Conservation (phyloP, 2,888 invertebrate species). For the Polydrusus cervinus region DNA sequence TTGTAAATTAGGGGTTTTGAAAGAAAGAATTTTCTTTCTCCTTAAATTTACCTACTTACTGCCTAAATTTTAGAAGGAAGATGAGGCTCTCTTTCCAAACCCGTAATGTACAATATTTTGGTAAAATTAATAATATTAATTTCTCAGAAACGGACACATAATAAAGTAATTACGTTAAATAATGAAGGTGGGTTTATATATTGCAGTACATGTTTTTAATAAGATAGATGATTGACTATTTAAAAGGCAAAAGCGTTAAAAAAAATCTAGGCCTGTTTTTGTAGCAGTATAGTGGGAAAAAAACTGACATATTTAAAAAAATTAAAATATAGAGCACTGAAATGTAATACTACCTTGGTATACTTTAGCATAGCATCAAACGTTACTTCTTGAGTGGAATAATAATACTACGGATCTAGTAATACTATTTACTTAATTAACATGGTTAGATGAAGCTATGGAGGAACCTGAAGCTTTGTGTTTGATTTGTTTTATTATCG, state of each 20-base stretch:
- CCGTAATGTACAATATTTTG: too few relatives aligned
- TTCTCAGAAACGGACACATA: neutral
- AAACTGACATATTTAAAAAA: neutral
- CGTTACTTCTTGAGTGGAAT: neutral
- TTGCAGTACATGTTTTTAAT: neutral
- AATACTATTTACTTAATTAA: neutral
- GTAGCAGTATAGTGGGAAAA: neutral
- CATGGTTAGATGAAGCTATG: neutral
- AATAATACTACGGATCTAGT: neutral
- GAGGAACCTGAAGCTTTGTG: neutral
- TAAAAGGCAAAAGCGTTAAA: neutral
- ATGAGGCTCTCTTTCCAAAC: too few relatives aligned
- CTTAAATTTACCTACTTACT: too few relatives aligned
- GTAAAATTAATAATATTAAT: neutral
- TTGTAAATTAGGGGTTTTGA: too few relatives aligned
- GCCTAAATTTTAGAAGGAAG: too few relatives aligned
- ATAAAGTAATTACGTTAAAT: neutral
- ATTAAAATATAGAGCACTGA: neutral
- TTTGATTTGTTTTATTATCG: neutral
- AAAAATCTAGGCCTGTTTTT: neutral
- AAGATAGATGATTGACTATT: conserved; percentile 17
- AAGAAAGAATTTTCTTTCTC: too few relatives aligned
- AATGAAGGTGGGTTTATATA: too few relatives aligned
- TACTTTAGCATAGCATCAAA: neutral
- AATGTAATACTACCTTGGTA: conserved; percentile 2